Conservation (phyloP, 2,888 invertebrate genomes). For the Harmothoe impar region DNA sequence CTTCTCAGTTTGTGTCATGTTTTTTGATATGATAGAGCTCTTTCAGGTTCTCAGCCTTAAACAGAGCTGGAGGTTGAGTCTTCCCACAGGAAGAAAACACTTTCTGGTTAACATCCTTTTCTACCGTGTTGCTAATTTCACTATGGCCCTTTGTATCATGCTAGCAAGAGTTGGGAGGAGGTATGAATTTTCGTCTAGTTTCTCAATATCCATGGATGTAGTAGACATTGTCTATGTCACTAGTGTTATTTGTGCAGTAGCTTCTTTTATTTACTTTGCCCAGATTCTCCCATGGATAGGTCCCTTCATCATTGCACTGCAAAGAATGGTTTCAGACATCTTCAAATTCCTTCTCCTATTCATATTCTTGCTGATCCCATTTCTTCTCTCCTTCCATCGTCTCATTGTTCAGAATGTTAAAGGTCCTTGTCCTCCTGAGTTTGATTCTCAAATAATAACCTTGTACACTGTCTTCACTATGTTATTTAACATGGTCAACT, state of each 20-base stretch:
- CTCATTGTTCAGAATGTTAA: conserved; percentile 3
- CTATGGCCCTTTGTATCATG: background rate
- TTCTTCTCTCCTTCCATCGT: background rate
- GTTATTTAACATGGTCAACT: conserved; percentile 41
- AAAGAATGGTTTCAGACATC: conserved; percentile 30
- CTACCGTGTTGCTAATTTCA: background rate
- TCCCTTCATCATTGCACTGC: conserved; percentile 4
- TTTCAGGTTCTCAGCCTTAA: background rate
- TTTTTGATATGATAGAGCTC: background rate
- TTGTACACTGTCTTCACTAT: conserved; percentile 27
- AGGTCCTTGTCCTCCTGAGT: conserved; percentile 28
- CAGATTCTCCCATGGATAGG: conserved; percentile 32
- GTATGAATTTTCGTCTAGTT: too few species aligned
- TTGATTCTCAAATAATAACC: background rate
- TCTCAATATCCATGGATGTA: background rate
- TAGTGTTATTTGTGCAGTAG: background rate
- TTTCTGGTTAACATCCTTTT: background rate
- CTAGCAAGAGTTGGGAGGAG: too few species aligned
- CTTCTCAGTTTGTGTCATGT: background rate
- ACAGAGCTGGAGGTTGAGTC: background rate
- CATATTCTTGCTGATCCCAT: background rate
- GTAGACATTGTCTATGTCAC: background rate
- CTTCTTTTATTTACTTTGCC: background rate
- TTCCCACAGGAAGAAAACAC: background rate
- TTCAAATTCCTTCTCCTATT: conserved; percentile 9